These are phyloP conservation scores for Sclerodermus sp. DNA, from an alignment of 2,888 invertebrate genomes.

Conservation along the genomic window DNA sequence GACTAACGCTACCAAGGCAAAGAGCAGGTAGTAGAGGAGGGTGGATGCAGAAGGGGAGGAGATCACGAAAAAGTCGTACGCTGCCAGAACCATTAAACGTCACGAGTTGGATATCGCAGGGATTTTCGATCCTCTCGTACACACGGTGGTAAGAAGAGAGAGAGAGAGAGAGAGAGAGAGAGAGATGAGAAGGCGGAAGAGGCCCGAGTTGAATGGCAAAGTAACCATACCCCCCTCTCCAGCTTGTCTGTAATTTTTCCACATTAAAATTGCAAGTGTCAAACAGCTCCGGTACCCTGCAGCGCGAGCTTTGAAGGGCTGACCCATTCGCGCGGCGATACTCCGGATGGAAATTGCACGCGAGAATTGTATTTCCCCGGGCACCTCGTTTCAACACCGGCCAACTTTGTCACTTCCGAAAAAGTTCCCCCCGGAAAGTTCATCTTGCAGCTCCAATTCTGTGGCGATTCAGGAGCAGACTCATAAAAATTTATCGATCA, in stretches of 20 bases:
- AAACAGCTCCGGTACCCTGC: slow-evolving; percentile 9
- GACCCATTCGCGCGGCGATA: slow-evolving; percentile 2
- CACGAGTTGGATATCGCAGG: too few relatives aligned
- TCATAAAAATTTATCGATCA: too few relatives aligned
- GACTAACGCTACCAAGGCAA: slow-evolving; percentile 12
- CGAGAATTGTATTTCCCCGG: slow-evolving; percentile 16
- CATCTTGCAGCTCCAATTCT: too few relatives aligned
- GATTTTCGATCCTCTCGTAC: too few relatives aligned
- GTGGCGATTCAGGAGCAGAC: too few relatives aligned
- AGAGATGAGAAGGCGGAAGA: not conserved
- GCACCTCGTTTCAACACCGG: too few relatives aligned
- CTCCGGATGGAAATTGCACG: slow-evolving; percentile 8
- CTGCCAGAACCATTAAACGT: too few relatives aligned
- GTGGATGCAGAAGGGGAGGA: too few relatives aligned
- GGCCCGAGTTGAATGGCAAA: slow-evolving; percentile 1
- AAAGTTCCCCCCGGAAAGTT: too few relatives aligned
- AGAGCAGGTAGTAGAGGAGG: slow-evolving; percentile 19
- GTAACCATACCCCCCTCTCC: slow-evolving; percentile 1
- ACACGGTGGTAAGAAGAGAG: too few relatives aligned
- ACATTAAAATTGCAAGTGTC: slow-evolving; percentile 32
- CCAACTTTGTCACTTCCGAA: too few relatives aligned
- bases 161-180: not conserved
- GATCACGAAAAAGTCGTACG: too few relatives aligned
- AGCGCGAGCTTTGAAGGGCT: not conserved
- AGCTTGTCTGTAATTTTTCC: slow-evolving; percentile 25